phyloP scores from a whole-genome alignment of 2,888 invertebrate genomes.

The Anaspis maculata region DNA sequence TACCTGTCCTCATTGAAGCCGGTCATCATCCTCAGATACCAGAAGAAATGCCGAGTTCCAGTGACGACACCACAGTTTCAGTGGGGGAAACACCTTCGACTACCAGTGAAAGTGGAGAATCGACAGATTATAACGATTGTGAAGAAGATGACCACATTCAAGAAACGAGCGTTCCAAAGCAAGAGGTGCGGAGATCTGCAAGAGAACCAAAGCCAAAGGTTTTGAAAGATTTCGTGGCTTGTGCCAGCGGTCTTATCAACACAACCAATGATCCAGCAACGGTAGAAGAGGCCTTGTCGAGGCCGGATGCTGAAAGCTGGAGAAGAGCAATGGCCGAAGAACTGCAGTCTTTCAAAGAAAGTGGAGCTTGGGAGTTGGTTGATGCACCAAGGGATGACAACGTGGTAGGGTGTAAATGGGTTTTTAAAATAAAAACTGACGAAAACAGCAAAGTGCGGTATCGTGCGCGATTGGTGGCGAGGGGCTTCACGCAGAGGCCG shows the following conservation, averaged over 20 bases:
- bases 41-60: no score
- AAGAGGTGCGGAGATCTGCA: not conserved
- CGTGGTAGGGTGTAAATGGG: slow-evolving; percentile 27
- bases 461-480: slow-evolving; percentile 21
- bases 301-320: slow-evolving; percentile 19
- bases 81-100: not conserved
- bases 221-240: not conserved
- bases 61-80: no score
- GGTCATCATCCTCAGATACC: no score
- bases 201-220: not conserved
- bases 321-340: slow-evolving; percentile 25
- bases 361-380: slow-evolving; percentile 24
- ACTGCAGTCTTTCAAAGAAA: slow-evolving; percentile 22
- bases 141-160: not conserved
- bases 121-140: not conserved
- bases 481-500: slow-evolving; percentile 19
- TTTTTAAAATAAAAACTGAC: slow-evolving; percentile 24
- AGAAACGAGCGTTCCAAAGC: no score
- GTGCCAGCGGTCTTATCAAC: not conserved
- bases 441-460: slow-evolving; percentile 16
- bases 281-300: slow-evolving; percentile 17
- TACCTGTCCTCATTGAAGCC: no score
- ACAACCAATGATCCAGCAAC: slow-evolving; percentile 3
- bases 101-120: not conserved
- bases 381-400: slow-evolving; percentile 16